These are phyloP conservation scores for Lasioglossum malachurum DNA, from an alignment of 2,888 invertebrate genomes.

Conservation along the genomic window DNA sequence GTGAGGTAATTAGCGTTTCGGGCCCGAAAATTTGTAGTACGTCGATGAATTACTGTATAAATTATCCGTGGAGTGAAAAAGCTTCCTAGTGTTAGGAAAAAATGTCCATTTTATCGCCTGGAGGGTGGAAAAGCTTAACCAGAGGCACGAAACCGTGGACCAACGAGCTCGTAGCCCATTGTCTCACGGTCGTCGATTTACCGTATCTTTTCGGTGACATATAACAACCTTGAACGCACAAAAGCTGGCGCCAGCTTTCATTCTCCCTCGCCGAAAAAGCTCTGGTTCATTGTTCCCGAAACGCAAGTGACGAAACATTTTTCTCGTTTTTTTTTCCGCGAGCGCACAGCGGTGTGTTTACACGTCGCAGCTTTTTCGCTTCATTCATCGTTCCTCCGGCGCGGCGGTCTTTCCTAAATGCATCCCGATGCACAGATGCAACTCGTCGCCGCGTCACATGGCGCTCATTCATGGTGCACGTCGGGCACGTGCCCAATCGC, in stretches of 20 bases:
- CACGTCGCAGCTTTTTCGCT: constrained; percentile 28
- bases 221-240: background rate
- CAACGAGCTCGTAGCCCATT: background rate
- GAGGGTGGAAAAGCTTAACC: background rate
- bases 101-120: background rate
- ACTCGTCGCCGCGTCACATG: constrained; percentile 49
- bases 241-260: background rate
- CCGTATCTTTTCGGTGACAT: constrained; percentile 1
- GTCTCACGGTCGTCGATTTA: constrained; percentile 6
- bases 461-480: constrained; percentile 64
- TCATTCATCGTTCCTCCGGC: constrained; percentile 57
- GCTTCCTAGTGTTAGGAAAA: background rate
- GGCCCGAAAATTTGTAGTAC: no score
- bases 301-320: constrained; percentile 4
- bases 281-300: background rate
- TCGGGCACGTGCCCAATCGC: constrained; percentile 2
- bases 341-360: background rate
- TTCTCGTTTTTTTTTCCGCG: background rate
- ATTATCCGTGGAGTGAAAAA: background rate
- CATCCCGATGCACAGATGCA: constrained; percentile 46
- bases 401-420: constrained; percentile 47
- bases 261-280: background rate
- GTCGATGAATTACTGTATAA: background rate
- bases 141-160: background rate
- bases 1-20: background rate